Evolutionary conservation across 2,113 vertebrate species (phyloP).

Genomic region (Eulemur macaco): DNA sequence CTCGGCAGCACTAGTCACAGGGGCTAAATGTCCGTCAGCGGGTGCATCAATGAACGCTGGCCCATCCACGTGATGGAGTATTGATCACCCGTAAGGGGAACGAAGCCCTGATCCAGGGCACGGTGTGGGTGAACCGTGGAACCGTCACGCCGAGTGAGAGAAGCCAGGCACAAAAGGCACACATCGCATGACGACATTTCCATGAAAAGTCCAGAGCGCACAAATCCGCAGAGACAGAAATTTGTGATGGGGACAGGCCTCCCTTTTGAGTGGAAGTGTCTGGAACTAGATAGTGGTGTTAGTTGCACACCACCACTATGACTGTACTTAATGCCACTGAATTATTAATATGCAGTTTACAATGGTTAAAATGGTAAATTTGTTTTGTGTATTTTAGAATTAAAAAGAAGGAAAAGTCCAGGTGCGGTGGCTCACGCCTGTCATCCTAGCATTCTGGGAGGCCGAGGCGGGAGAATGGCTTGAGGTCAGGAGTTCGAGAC

Average conservation of each 20-base stretch:
- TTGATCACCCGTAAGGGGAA: fast-evolving
- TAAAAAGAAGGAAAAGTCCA: too few species aligned
- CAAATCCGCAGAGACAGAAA: neutral
- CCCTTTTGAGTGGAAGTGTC: neutral
- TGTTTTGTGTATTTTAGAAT: neutral
- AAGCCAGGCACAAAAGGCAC: fast-evolving
- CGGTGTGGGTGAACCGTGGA: neutral
- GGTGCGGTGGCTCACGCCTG: too few species aligned
- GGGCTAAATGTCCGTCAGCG: neutral
- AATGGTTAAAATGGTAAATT: neutral
- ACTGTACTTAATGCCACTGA: neutral
- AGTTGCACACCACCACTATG: fast-evolving
- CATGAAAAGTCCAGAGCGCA: neutral
- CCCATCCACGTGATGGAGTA: fast-evolving
- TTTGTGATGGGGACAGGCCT: neutral
- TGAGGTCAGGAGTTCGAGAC: too few species aligned
- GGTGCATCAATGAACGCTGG: neutral
- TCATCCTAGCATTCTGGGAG: too few species aligned
- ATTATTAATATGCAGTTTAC: too few species aligned
- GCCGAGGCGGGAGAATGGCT: too few species aligned
- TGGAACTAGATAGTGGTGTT: neutral
- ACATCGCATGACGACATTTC: fast-evolving
- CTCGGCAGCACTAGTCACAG: fast-evolving
- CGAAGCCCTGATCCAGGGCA: too few species aligned
- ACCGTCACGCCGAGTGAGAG: fast-evolving